A percentile compares a stretch with the other conserved stretches of the same genome.
phyloP scores from a whole-genome alignment of 2,113 vertebrate species.

The Phasianus colchicus region DNA sequence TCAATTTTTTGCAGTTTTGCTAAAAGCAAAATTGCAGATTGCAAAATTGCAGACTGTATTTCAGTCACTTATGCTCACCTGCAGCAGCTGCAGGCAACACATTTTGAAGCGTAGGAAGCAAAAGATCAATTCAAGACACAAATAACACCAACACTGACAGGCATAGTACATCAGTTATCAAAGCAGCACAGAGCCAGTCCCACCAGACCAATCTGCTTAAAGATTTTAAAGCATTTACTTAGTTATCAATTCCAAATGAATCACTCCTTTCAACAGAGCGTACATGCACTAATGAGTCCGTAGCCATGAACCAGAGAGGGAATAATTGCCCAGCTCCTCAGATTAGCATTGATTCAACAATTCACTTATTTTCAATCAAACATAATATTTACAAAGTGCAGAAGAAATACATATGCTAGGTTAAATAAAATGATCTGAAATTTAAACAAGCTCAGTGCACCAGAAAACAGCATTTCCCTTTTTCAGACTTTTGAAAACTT shows the following conservation, averaged over 20 bases:
- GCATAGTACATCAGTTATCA: rapidly evolving
- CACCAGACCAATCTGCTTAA: not conserved
- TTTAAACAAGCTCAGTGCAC: not conserved
- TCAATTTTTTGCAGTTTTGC: not conserved
- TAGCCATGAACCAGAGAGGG: not conserved
- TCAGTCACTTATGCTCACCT: not conserved
- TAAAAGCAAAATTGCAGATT: not conserved
- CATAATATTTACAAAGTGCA: not conserved
- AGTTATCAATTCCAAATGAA: not conserved
- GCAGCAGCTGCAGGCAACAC: not conserved
- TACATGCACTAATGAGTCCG: not conserved
- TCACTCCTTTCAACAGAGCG: not conserved
- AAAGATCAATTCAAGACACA: not conserved
- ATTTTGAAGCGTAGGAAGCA: not conserved
- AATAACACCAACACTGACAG: rapidly evolving
- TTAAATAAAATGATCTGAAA: not conserved
- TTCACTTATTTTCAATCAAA: not conserved
- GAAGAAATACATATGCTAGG: not conserved
- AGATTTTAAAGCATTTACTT: not conserved
- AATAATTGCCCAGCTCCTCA: not conserved
- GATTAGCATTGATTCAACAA: rapidly evolving
- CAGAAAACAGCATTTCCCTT: not conserved
- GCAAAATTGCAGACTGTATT: not conserved
- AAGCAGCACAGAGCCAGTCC: not conserved
- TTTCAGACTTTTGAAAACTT: conserved; percentile 9